Evolutionary conservation across 2,888 invertebrate genomes (phyloP).

Genomic region (Cerastoderma edule): DNA sequence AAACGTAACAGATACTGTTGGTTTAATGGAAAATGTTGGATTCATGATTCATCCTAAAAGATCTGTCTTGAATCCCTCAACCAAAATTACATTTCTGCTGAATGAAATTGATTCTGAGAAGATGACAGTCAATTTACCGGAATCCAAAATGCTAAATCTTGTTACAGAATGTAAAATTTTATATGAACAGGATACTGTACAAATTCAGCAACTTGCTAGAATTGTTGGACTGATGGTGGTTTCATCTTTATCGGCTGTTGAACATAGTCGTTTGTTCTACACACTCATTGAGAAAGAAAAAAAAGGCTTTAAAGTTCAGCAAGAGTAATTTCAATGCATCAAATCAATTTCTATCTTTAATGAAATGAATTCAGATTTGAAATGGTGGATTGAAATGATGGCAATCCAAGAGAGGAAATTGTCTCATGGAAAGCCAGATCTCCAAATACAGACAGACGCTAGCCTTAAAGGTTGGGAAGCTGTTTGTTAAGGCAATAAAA

Average conservation of each 20-base stretch:
- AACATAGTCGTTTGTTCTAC: constrained; percentile 25
- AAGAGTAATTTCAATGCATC: constrained; percentile 16
- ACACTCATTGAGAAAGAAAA: constrained; percentile 27
- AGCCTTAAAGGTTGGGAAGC: constrained; percentile 28
- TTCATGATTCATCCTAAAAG: constrained; percentile 33
- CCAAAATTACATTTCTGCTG: constrained; percentile 37
- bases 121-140: constrained; percentile 49
- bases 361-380: constrained; percentile 19
- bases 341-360: constrained; percentile 1
- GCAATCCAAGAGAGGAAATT: not conserved
- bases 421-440: constrained; percentile 11
- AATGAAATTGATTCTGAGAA: constrained; percentile 47
- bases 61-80: constrained; percentile 45
- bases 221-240: constrained; percentile 25
- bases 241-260: constrained; percentile 24
- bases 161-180: constrained; percentile 17
- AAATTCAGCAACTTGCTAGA: constrained; percentile 21
- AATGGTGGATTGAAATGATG: constrained; percentile 31
- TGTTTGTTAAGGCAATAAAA: constrained; percentile 5
- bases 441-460: constrained; percentile 4
- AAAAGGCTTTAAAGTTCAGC: constrained; percentile 24
- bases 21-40: constrained; percentile 35
- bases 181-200: not conserved
- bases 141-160: constrained; percentile 10
- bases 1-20: constrained; percentile 45